Conservation (phyloP, 2,113 vertebrate species). For the Solea solea region DNA sequence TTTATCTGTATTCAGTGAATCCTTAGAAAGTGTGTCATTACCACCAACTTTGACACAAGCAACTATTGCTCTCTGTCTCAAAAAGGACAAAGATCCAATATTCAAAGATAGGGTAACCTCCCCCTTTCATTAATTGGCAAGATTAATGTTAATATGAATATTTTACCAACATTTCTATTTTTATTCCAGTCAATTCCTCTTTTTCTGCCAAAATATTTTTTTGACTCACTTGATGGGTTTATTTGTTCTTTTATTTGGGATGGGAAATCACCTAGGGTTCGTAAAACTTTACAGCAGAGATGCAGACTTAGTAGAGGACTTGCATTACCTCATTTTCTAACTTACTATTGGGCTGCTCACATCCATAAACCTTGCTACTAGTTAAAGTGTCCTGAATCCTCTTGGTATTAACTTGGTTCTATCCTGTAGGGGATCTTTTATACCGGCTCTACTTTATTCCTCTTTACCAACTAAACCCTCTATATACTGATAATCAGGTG, state of each 20-base stretch:
- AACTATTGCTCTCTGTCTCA: slow-evolving; percentile 1
- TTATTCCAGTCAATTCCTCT: slow-evolving; percentile 11
- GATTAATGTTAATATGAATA: slow-evolving; percentile 13
- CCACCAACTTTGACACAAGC: slow-evolving; percentile 31
- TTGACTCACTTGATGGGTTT: neutral
- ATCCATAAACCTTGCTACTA: neutral
- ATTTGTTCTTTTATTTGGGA: too few species aligned
- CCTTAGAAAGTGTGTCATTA: neutral
- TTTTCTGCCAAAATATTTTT: neutral
- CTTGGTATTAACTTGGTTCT: neutral
- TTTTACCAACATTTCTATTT: slow-evolving; percentile 5
- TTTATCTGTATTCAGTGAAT: slow-evolving; percentile 21
- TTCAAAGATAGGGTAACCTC: slow-evolving; percentile 3
- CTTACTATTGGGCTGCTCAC: neutral
- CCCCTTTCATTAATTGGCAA: slow-evolving; percentile 2
- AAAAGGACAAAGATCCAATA: slow-evolving; percentile 5
- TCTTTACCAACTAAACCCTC: too few species aligned
- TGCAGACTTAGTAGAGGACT: neutral
- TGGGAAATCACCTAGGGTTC: too few species aligned
- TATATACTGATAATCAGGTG: too few species aligned
- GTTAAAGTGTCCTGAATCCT: neutral
- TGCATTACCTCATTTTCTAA: neutral
- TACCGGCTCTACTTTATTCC: too few species aligned
- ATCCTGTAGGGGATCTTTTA: neutral
- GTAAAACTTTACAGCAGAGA: too few species aligned